Evolutionary conservation across 2,888 invertebrate genomes (phyloP).

Genomic region (Tiliacea citrago): DNA sequence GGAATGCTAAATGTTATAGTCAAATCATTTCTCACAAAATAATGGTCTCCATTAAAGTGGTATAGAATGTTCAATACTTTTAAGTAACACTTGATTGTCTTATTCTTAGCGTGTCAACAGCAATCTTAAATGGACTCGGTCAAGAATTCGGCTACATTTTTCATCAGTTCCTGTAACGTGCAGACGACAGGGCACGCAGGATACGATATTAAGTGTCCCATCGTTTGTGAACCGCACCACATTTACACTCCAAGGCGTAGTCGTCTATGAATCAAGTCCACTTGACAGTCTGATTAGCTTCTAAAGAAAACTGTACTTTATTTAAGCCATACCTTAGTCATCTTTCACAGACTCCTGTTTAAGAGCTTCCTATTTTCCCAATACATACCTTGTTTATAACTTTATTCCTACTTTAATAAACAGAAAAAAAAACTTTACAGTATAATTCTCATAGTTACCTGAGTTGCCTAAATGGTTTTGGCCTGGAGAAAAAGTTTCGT

Average conservation of each 20-base stretch:
- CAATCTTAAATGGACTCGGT: no score
- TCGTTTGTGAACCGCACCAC: no score
- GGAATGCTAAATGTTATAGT: not conserved
- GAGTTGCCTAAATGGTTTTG: constrained; percentile 86
- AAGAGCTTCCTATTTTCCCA: constrained; percentile 1
- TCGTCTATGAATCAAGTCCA: no score
- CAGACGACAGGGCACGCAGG: no score
- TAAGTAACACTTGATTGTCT: not conserved
- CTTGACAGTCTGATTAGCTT: not conserved
- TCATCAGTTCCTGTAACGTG: no score
- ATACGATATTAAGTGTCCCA: no score
- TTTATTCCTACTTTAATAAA: not conserved
- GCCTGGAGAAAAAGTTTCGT: constrained; percentile 92
- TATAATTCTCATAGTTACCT: constrained; percentile 67
- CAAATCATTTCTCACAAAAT: constrained; percentile 3
- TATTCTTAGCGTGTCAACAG: no score
- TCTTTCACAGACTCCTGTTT: not conserved
- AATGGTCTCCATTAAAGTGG: not conserved
- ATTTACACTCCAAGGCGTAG: no score
- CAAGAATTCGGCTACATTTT: no score
- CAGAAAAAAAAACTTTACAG: not conserved
- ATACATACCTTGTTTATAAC: not conserved
- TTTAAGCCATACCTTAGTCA: not conserved
- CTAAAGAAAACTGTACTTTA: constrained; percentile 1
- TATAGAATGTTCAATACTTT: not conserved